phyloP scores from a whole-genome alignment of 1,140 invertebrate species.

The Heterodera schachtii region DNA sequence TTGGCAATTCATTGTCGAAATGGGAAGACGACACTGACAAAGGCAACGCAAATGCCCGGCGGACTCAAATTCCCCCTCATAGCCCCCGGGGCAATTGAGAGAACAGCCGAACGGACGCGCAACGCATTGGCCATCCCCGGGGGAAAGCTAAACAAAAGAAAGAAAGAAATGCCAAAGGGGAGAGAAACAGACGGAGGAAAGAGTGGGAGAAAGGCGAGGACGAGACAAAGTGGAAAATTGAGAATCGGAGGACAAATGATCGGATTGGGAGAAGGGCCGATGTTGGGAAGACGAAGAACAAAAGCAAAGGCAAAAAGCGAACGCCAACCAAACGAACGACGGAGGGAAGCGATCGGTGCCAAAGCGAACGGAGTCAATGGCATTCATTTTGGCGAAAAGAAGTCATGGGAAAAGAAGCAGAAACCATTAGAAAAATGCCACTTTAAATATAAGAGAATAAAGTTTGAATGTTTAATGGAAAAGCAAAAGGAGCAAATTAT shows the following conservation, averaged over 20 bases:
- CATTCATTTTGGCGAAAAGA: background rate
- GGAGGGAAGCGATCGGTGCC: background rate
- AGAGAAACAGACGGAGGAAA: background rate
- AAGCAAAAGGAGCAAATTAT: background rate
- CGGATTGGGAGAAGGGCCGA: background rate
- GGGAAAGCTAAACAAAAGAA: background rate
- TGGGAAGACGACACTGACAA: background rate
- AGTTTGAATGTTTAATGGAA: too few relatives aligned
- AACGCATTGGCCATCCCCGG: background rate
- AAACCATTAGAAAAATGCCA: too few relatives aligned
- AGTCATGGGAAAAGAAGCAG: background rate
- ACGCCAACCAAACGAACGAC: background rate
- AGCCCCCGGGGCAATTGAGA: background rate
- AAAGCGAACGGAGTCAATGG: background rate
- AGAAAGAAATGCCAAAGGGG: background rate
- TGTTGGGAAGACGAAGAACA: background rate
- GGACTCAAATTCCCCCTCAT: background rate
- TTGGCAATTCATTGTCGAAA: background rate
- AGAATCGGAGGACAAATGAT: background rate
- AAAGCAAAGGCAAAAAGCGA: background rate
- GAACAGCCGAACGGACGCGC: background rate
- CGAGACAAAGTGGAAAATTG: background rate
- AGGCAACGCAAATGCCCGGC: background rate
- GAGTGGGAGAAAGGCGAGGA: background rate
- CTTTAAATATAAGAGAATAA: too few relatives aligned